These are phyloP conservation scores for Austrofundulus limnaeus DNA, from an alignment of 2,113 vertebrate genomes.

Conservation along the genomic window DNA sequence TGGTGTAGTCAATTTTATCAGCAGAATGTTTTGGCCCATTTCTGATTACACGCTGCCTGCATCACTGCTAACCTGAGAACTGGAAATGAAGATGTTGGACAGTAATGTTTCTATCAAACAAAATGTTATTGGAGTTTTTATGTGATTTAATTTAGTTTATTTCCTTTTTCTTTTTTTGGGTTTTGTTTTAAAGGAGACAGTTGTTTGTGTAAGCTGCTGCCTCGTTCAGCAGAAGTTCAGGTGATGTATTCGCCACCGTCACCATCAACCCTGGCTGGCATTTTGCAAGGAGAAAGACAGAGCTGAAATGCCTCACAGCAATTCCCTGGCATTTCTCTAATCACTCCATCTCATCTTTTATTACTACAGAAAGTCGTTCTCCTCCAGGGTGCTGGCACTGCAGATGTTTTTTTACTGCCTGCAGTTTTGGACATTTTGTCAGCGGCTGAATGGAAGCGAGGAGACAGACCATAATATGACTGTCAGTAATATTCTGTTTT, in stretches of 20 bases:
- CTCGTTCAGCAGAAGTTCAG: slow-evolving; percentile 35
- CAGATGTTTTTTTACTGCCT: slow-evolving; percentile 59
- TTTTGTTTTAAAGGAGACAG: slow-evolving; percentile 25
- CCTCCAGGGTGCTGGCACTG: slow-evolving; percentile 50
- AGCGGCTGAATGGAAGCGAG: slow-evolving; percentile 38
- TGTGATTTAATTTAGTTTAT: slow-evolving; percentile 37
- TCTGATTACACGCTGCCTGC: slow-evolving; percentile 47
- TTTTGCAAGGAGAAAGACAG: slow-evolving; percentile 42
- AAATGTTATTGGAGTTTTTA: slow-evolving; percentile 34
- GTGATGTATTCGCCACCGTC: slow-evolving; percentile 54
- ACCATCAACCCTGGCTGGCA: slow-evolving; percentile 38
- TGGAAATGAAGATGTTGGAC: slow-evolving; percentile 45
- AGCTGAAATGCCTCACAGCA: slow-evolving; percentile 49
- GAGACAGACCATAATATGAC: slow-evolving; percentile 48
- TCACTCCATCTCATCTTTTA: slow-evolving; percentile 73
- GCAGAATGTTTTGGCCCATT: slow-evolving; percentile 69
- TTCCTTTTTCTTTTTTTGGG: slow-evolving; percentile 14
- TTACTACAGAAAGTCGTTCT: slow-evolving; percentile 60
- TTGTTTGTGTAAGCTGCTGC: slow-evolving; percentile 22
- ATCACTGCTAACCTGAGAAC: slow-evolving; percentile 40
- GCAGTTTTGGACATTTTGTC: slow-evolving; percentile 61
- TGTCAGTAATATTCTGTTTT: slow-evolving; percentile 50
- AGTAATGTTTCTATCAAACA: slow-evolving; percentile 31
- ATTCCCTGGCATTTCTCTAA: slow-evolving; percentile 73
- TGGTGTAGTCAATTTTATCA: slow-evolving; percentile 71